These are phyloP conservation scores for Amphipyra berbera DNA, from an alignment of 2,888 invertebrate genomes.

Conservation along the genomic window DNA sequence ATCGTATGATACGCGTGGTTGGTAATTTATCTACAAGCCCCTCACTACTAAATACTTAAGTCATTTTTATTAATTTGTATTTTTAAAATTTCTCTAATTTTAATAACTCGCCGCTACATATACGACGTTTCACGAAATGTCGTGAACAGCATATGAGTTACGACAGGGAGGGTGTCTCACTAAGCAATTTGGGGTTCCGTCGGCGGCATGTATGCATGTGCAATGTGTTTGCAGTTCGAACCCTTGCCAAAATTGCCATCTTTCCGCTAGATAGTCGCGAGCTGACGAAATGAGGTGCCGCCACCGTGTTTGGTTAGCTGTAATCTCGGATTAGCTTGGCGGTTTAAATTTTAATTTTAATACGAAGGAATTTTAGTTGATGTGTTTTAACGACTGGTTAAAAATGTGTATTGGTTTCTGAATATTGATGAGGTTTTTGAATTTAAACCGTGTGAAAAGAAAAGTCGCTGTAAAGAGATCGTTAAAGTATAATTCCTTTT, in stretches of 20 bases:
- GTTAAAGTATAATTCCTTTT: no score
- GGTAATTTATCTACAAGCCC: no score
- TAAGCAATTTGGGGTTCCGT: slow-evolving; percentile 85
- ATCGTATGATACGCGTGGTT: no score
- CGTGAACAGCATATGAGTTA: slow-evolving; percentile 81
- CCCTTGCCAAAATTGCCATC: slow-evolving; percentile 84
- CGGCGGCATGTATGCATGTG: slow-evolving; percentile 67
- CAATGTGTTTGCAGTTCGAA: slow-evolving; percentile 72
- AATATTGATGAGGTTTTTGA: not conserved
- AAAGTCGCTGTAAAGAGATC: no score
- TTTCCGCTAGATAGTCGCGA: slow-evolving; percentile 70
- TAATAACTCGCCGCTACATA: slow-evolving; percentile 62
- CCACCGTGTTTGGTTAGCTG: slow-evolving; percentile 54
- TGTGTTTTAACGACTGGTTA: not conserved
- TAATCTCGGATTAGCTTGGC: slow-evolving; percentile 66
- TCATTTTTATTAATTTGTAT: no score
- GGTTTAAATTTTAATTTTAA: slow-evolving; percentile 41
- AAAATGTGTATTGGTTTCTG: not conserved
- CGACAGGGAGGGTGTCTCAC: slow-evolving; percentile 76
- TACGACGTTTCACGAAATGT: slow-evolving; percentile 70
- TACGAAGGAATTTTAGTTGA: slow-evolving; percentile 22
- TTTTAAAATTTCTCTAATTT: slow-evolving; percentile 40
- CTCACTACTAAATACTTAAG: no score
- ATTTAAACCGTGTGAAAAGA: not conserved
- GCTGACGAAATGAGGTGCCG: slow-evolving; percentile 62